phyloP scores from a whole-genome alignment of 2,797 vertebrate species.

The Acridotheres tristis region DNA sequence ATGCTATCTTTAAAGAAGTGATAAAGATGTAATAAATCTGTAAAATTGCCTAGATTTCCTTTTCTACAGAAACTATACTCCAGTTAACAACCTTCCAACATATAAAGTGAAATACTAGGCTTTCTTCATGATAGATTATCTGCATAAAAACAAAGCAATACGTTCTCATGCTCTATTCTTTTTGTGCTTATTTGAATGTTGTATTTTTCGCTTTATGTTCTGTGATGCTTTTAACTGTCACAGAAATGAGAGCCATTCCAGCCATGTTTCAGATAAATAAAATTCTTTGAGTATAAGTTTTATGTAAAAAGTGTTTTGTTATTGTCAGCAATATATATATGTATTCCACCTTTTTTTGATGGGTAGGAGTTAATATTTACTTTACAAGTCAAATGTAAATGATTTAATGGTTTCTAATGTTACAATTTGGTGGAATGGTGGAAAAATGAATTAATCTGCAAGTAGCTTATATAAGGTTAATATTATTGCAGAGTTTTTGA shows the following conservation, averaged over 20 bases:
- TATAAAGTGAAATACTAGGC: background rate
- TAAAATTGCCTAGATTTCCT: background rate
- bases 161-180: background rate
- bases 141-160: background rate
- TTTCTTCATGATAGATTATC: background rate
- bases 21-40: background rate
- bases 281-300: background rate
- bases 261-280: background rate
- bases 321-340: background rate
- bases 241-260: background rate
- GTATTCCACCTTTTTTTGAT: background rate
- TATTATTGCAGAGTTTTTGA: background rate
- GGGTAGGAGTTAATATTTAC: background rate
- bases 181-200: background rate
- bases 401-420: background rate
- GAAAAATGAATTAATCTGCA: background rate
- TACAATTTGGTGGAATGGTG: background rate
- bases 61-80: background rate
- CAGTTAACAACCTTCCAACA: background rate
- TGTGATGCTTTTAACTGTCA: background rate
- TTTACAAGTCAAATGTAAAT: background rate
- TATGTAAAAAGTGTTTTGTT: background rate
- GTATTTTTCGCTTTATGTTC: background rate
- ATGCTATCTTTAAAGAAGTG: background rate
- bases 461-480: background rate